Percentiles rank a stretch among this genome's conserved stretches.
These are phyloP conservation scores for Torymus aiolomorphi DNA, from an alignment of 2,888 invertebrate species.

Conservation along the genomic window DNA sequence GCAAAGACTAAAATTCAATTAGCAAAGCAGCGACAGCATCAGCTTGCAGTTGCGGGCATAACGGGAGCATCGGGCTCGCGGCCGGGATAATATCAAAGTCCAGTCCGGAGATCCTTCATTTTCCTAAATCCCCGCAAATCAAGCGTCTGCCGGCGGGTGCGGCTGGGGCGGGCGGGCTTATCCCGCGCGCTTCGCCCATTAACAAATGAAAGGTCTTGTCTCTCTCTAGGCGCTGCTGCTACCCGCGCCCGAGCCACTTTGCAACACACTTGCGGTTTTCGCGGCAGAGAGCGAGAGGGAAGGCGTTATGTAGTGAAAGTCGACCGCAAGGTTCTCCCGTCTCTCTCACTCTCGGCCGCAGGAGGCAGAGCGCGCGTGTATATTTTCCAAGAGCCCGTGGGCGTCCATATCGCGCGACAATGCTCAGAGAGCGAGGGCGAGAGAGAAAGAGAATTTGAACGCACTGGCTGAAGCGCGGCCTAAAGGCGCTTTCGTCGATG, in stretches of 20 bases:
- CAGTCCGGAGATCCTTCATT: slow-evolving; percentile 34
- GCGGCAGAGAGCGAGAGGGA: neutral
- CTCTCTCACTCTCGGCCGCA: neutral
- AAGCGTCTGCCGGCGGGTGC: slow-evolving; percentile 43
- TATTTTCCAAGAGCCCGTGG: slow-evolving; percentile 16
- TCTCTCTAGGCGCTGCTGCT: neutral
- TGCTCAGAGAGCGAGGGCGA: neutral
- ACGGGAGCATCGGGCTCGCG: neutral
- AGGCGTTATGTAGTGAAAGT: neutral
- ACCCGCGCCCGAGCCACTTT: neutral
- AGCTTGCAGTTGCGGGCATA: no score
- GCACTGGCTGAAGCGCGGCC: neutral
- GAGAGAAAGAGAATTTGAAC: neutral
- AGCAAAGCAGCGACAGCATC: no score
- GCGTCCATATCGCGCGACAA: slow-evolving; percentile 8
- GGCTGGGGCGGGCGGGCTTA: slow-evolving; percentile 32
- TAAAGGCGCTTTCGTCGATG: slow-evolving; percentile 1
- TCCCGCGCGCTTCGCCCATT: slow-evolving; percentile 42
- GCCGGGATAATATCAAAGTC: slow-evolving; percentile 23
- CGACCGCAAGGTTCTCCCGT: slow-evolving; percentile 42
- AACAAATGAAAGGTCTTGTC: slow-evolving; percentile 47
- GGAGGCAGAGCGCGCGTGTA: neutral
- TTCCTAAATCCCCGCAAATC: slow-evolving; percentile 58
- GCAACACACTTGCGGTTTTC: slow-evolving; percentile 50
- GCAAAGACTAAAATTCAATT: no score